Conservation (phyloP, 1,140 invertebrate genomes). For the Hycleus phaleratus region DNA sequence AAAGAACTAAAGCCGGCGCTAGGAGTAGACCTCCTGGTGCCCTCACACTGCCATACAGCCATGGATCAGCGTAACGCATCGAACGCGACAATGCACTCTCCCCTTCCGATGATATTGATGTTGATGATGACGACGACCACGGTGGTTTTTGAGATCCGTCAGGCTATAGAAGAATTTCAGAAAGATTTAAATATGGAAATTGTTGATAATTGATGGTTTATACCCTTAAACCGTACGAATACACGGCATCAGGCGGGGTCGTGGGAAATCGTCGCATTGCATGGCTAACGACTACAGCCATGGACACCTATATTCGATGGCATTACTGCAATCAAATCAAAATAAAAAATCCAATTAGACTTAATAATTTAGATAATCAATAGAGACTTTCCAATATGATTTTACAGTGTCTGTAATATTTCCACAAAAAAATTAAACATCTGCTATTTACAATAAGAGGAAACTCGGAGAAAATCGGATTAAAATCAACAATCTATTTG, state of each 20-base stretch:
- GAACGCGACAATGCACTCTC: slow-evolving; percentile 57
- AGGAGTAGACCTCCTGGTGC: slow-evolving; percentile 50
- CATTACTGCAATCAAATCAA: slow-evolving; percentile 35
- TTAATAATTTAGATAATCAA: too few species aligned
- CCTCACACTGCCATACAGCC: slow-evolving; percentile 69
- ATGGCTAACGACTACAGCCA: slow-evolving; percentile 43
- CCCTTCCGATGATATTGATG: slow-evolving; percentile 18
- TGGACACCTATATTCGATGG: slow-evolving; percentile 29
- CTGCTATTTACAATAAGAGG: too few species aligned
- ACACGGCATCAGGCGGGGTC: slow-evolving; percentile 36
- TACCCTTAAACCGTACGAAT: slow-evolving; percentile 38
- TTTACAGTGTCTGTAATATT: too few species aligned
- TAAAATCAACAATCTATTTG: too few species aligned
- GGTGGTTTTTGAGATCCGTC: slow-evolving; percentile 25
- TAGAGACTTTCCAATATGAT: too few species aligned
- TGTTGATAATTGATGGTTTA: neutral
- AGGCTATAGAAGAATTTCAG: slow-evolving; percentile 23
- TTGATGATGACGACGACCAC: slow-evolving; percentile 23
- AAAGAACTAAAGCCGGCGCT: slow-evolving; percentile 57
- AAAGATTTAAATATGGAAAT: neutral
- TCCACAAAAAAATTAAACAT: too few species aligned
- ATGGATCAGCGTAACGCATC: slow-evolving; percentile 76
- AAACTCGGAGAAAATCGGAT: too few species aligned
- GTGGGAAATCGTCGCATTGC: slow-evolving; percentile 41
- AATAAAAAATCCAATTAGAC: neutral